Conservation (phyloP, 2,888 invertebrate species). For the Pachycephus smyrnensis region DNA sequence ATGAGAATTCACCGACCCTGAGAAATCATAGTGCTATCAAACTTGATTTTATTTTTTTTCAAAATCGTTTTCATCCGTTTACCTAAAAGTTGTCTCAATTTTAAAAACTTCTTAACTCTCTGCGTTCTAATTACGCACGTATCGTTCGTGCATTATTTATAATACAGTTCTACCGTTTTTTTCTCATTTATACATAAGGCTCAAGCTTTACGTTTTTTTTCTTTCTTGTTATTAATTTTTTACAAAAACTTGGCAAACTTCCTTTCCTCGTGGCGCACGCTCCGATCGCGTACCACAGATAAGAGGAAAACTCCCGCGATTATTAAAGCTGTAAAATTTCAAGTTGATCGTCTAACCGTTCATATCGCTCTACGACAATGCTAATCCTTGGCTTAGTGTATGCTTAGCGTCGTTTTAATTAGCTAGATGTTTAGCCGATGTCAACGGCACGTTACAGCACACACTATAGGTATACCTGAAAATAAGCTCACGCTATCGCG, state of each 20-base stretch:
- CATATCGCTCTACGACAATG: conserved; percentile 15
- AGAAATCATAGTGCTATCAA: background rate
- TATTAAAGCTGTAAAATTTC: background rate
- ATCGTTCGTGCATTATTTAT: background rate
- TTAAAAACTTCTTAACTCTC: background rate
- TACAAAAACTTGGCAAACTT: background rate
- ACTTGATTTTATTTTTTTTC: background rate
- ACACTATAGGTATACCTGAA: background rate
- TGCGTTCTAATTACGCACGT: background rate
- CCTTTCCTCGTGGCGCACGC: background rate
- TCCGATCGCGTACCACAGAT: background rate
- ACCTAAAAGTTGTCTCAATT: too few relatives aligned
- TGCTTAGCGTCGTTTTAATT: conserved; percentile 11
- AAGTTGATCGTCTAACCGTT: background rate
- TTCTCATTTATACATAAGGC: background rate
- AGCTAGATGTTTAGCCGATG: conserved; percentile 8
- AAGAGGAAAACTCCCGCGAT: background rate
- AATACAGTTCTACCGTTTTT: background rate
- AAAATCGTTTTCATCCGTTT: too few relatives aligned
- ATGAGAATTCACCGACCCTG: conserved; percentile 21
- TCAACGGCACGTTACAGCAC: conserved; percentile 20
- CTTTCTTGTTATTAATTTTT: background rate
- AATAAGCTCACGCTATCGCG: conserved; percentile 5
- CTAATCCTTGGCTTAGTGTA: conserved; percentile 22
- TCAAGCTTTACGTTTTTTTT: background rate